These are phyloP conservation scores for Glareola pratincola DNA, from an alignment of 2,113 vertebrate genomes.

Conservation along the genomic window DNA sequence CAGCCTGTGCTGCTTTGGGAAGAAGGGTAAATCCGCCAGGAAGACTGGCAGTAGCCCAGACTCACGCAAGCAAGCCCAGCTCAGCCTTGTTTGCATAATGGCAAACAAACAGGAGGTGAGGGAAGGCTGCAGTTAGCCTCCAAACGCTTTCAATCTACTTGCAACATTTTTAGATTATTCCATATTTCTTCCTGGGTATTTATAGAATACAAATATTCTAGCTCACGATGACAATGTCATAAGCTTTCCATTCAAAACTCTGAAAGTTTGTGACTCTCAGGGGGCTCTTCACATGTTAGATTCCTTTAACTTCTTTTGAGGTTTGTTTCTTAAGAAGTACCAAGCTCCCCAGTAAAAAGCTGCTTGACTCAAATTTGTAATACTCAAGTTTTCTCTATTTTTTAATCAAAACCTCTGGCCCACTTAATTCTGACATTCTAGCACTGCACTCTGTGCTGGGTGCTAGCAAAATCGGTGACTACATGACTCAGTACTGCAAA, in stretches of 20 bases:
- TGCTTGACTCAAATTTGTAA: rapidly evolving
- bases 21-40: not conserved
- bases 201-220: not conserved
- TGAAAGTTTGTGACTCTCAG: not conserved
- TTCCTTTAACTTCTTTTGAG: not conserved
- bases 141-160: not conserved
- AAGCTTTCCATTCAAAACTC: not conserved
- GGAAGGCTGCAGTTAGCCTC: not conserved
- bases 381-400: not conserved
- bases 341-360: not conserved
- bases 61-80: not conserved
- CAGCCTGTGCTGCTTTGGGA: not conserved
- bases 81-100: not conserved
- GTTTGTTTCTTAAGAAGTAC: not conserved
- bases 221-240: not conserved
- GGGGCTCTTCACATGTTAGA: not conserved
- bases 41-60: not conserved
- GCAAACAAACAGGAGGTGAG: not conserved
- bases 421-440: not conserved
- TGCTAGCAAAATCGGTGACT: not conserved
- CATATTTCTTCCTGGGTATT: not conserved
- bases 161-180: not conserved
- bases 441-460: not conserved
- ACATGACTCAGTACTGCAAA: not conserved
- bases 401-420: not conserved